Evolutionary conservation across 1,140 invertebrate genomes (phyloP).

Genomic region (Sipha flava): DNA sequence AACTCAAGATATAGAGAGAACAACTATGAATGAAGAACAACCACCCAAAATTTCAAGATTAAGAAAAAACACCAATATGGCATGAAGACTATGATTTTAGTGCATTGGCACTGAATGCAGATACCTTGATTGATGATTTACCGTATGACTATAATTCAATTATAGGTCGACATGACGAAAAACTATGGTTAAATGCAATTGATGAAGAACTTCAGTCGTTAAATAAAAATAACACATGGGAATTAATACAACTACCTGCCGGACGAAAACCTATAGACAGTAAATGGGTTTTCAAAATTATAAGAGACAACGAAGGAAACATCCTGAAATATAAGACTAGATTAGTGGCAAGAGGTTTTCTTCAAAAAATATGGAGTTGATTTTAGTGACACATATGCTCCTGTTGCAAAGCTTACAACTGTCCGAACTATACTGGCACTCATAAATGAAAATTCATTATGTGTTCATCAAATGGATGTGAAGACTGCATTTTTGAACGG

Average conservation of each 20-base stretch:
- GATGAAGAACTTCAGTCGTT: too few species aligned
- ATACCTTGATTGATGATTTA: too few species aligned
- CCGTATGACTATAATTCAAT: too few species aligned
- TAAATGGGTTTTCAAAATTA: constrained; percentile 25
- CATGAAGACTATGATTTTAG: too few species aligned
- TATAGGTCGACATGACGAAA: too few species aligned
- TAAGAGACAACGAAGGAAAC: background rate
- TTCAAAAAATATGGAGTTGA: background rate
- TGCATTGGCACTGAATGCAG: too few species aligned
- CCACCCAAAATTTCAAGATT: background rate
- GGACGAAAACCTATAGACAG: background rate
- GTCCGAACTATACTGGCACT: background rate
- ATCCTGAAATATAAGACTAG: background rate
- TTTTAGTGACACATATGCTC: constrained; percentile 13
- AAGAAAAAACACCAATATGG: background rate
- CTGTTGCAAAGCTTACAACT: constrained; percentile 3
- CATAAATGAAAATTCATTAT: background rate
- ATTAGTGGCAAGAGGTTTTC: constrained; percentile 23
- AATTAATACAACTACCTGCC: too few species aligned
- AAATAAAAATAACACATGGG: too few species aligned
- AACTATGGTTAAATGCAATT: too few species aligned
- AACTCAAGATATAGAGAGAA: background rate
- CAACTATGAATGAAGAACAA: background rate
- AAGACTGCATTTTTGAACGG: constrained; percentile 44
- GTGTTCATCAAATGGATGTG: constrained; percentile 43